These are phyloP conservation scores for Xerus inauris DNA, from an alignment of 2,113 vertebrate genomes.

Conservation along the genomic window DNA sequence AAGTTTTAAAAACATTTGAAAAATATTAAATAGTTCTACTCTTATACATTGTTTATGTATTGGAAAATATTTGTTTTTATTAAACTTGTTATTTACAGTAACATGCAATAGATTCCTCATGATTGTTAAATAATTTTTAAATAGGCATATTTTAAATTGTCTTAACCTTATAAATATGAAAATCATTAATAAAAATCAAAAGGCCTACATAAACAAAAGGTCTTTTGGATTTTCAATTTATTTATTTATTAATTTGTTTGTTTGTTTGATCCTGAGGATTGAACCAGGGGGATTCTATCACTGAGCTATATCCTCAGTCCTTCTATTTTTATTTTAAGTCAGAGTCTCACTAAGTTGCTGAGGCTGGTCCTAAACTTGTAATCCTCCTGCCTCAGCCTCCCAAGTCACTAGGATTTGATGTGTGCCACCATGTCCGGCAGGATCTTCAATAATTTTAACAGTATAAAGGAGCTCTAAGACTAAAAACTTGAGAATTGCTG, in stretches of 20 bases:
- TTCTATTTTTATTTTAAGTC: too few species aligned
- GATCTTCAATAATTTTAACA: background rate
- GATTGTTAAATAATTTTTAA: background rate
- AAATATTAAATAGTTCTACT: background rate
- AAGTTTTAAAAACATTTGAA: background rate
- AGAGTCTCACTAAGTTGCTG: too few species aligned
- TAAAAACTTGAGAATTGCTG: background rate
- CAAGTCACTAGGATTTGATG: too few species aligned
- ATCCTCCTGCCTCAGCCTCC: too few species aligned
- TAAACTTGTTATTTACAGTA: background rate
- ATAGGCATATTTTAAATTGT: background rate
- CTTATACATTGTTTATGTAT: background rate
- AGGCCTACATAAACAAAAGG: background rate
- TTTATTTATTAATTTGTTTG: background rate
- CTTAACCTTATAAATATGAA: background rate
- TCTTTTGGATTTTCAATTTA: background rate
- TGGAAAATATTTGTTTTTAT: conserved; percentile 30
- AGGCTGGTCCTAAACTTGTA: too few species aligned
- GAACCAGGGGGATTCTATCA: too few species aligned
- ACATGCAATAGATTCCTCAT: background rate
- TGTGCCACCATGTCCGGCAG: too few species aligned
- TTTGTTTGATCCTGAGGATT: too few species aligned
- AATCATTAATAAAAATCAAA: background rate
- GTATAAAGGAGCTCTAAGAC: background rate
- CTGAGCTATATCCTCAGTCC: too few species aligned